These are phyloP conservation scores for Mimachlamys varia DNA, from an alignment of 2,888 invertebrate genomes.

Conservation along the genomic window DNA sequence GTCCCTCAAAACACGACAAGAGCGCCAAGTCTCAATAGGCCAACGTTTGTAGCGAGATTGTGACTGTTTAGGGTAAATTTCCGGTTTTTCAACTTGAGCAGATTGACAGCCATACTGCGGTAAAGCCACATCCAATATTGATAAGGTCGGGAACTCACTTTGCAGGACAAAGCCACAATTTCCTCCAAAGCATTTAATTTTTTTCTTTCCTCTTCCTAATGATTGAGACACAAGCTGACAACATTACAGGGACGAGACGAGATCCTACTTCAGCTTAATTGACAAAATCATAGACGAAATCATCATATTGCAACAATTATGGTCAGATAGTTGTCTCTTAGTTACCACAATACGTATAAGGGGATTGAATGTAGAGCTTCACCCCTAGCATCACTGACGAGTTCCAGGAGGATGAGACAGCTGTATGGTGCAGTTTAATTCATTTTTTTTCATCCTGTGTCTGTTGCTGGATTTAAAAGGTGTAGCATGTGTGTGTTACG, in stretches of 20 bases:
- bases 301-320: background rate
- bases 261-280: background rate
- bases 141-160: background rate
- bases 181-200: slow-evolving; percentile 15
- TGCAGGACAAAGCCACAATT: slow-evolving; percentile 13
- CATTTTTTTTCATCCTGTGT: too few species aligned
- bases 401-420: too few species aligned
- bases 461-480: too few species aligned
- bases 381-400: too few species aligned
- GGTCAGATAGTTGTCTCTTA: background rate
- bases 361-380: too few species aligned
- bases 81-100: background rate
- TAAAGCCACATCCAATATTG: background rate
- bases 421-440: too few species aligned
- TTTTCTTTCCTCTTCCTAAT: background rate
- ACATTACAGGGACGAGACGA: background rate
- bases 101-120: slow-evolving; percentile 26
- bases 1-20: background rate
- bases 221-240: background rate
- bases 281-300: slow-evolving; percentile 6
- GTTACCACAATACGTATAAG: background rate
- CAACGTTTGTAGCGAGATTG: background rate
- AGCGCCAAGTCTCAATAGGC: slow-evolving; percentile 17
- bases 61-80: background rate
- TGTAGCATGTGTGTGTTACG: too few species aligned